Base-by-base conservation (phyloP, 1,140 invertebrate species). In the Radopholus similis region DNA sequence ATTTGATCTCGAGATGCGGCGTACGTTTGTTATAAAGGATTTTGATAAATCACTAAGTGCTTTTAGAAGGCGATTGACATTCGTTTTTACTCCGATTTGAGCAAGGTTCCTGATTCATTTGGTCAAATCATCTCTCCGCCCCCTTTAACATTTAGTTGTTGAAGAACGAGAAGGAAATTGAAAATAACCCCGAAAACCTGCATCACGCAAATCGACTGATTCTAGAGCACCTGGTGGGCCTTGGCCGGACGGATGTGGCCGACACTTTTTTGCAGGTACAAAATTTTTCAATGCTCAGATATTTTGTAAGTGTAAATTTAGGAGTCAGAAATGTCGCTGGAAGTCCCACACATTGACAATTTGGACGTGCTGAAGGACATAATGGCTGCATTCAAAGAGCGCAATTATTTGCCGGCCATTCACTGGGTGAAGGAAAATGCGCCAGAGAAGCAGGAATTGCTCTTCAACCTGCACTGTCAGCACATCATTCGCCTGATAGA, bases 211-310 rank as follows among this genome's bases (percentile, higher is more conserved):
- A 76, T 68, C 53, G 58, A 30, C 44, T 76, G n/a, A 74, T 76
- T 15, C 79, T 74, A 32, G 75, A 76, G 42, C 77, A 80, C 44
- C 55, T 76, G 42, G 54, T 80, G 54, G 54, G 66, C 38, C 35
- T 80, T 18, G 75, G 75, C 13, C 51, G 75, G 44, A 55, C 64
- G 2, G 73, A 76, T 1, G 77, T 76, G 15, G 75, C 77, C 6
- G 77, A 79, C 32, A 70, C 67, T 5, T 73, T 76, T 44, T 63
- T 73, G n/a, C 75, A 80, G 77, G 75, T 76, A 40, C 57, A n/a
- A 62, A 8, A 38, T 11, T 62, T 64, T 62, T 15, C 21, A 62
- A 42, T 13, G 11, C 38, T 11, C 21, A 62, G 30, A 35, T 13
- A 68, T 13, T 54, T 54, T 1, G 26, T 18, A 4, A 64, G 18